phyloP scores from a whole-genome alignment of 2,113 vertebrate genomes.

The Colius striatus region DNA sequence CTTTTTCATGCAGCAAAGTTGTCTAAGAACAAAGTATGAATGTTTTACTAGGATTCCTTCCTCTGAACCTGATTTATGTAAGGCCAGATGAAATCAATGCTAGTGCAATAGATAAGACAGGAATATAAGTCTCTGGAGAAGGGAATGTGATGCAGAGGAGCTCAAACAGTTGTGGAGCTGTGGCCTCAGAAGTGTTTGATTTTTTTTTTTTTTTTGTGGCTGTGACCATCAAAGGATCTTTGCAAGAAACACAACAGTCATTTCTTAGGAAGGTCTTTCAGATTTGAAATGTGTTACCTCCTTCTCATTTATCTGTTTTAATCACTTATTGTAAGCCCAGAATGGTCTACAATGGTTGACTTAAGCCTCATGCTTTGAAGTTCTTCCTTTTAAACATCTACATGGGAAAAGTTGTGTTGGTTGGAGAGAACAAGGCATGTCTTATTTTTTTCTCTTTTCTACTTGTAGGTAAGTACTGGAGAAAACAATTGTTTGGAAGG shows the following conservation, averaged over 20 bases:
- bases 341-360: neutral
- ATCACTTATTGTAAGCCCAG: neutral
- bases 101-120: neutral
- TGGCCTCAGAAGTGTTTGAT: neutral
- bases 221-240: neutral
- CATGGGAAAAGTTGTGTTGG: neutral
- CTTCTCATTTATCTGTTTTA: neutral
- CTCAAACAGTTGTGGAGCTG: neutral
- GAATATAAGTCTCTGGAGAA: neutral
- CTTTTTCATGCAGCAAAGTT: neutral
- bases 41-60: neutral
- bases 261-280: neutral
- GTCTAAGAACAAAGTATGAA: accelerated
- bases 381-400: neutral
- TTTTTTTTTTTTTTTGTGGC: too few relatives aligned
- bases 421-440: neutral
- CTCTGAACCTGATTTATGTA: neutral
- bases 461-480: neutral
- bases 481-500: neutral
- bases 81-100: neutral
- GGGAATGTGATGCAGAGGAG: neutral
- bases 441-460: neutral
- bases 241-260: neutral
- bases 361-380: neutral
- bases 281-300: neutral